Evolutionary conservation across 1,140 invertebrate species (phyloP).

Genomic region (Drosophila nasuta): DNA sequence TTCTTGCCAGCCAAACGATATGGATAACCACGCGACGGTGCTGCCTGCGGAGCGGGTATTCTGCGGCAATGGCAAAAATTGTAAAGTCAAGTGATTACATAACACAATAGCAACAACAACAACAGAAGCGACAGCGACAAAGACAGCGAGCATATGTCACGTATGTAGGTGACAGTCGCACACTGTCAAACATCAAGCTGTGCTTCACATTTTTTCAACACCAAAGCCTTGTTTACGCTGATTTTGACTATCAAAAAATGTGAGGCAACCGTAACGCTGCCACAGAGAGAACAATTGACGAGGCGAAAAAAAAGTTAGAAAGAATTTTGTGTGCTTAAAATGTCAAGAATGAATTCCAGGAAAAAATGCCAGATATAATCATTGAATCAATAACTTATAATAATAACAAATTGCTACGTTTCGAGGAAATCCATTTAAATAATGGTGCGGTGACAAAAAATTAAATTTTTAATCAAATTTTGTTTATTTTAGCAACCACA

Average conservation of each 20-base stretch:
- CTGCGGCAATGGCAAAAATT: slow-evolving; percentile 75
- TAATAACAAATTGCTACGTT: too few species aligned
- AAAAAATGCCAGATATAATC: too few species aligned
- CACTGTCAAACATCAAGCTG: slow-evolving; percentile 20
- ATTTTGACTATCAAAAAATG: neutral
- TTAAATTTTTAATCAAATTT: too few species aligned
- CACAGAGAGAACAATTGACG: neutral
- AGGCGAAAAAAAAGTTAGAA: too few species aligned
- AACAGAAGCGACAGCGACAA: neutral
- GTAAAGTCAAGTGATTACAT: slow-evolving; percentile 51
- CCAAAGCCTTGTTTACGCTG: neutral
- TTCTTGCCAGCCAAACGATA: slow-evolving; percentile 84
- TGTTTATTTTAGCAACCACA: too few species aligned
- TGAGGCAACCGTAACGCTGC: neutral
- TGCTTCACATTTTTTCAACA: neutral
- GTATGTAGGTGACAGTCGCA: slow-evolving; percentile 27
- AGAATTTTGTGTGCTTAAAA: too few species aligned
- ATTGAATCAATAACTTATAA: too few species aligned
- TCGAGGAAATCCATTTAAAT: too few species aligned
- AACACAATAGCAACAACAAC: slow-evolving; percentile 12
- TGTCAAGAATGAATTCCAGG: too few species aligned
- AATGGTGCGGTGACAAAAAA: too few species aligned
- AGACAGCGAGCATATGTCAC: slow-evolving; percentile 41
- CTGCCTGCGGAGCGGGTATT: slow-evolving; percentile 87
- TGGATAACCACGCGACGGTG: slow-evolving; percentile 85